Percentiles rank a stretch among this genome's conserved stretches.
Evolutionary conservation across 2,113 vertebrate genomes (phyloP).

Genomic region (Accipiter cooperii): DNA sequence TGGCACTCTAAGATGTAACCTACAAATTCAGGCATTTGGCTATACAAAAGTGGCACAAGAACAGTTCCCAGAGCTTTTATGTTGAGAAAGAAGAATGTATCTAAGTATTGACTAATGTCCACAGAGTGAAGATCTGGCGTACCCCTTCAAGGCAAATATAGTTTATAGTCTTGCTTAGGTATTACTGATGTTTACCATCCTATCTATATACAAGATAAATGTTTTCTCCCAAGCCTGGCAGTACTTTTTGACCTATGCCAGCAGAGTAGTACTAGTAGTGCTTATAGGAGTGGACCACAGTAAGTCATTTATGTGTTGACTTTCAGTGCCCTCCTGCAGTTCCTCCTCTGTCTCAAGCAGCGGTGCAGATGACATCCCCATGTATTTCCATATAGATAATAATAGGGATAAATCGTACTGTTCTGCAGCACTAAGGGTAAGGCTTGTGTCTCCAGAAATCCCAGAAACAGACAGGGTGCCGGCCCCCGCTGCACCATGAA

Average conservation of each 20-base stretch:
- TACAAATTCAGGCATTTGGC: neutral
- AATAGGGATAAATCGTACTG: neutral
- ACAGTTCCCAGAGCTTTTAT: neutral
- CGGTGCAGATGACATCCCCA: neutral
- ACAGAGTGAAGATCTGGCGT: neutral
- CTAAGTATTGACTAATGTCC: neutral
- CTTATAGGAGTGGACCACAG: neutral
- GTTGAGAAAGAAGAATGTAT: neutral
- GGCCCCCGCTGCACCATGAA: neutral
- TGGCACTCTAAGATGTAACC: neutral
- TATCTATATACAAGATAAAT: neutral
- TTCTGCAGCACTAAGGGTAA: neutral
- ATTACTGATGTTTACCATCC: neutral
- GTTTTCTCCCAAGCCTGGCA: neutral
- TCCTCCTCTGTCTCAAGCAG: neutral
- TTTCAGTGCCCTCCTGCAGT: neutral
- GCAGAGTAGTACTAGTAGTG: too few relatives aligned
- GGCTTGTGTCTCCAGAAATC: neutral
- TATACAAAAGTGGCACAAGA: too few relatives aligned
- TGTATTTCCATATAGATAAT: neutral
- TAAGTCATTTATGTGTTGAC: neutral
- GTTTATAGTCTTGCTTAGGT: neutral
- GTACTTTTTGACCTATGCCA: neutral
- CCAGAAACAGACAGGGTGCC: neutral
- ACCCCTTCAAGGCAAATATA: neutral